Evolutionary conservation across 1,140 invertebrate species (phyloP).

Genomic region (Dolichoris vasculosae): DNA sequence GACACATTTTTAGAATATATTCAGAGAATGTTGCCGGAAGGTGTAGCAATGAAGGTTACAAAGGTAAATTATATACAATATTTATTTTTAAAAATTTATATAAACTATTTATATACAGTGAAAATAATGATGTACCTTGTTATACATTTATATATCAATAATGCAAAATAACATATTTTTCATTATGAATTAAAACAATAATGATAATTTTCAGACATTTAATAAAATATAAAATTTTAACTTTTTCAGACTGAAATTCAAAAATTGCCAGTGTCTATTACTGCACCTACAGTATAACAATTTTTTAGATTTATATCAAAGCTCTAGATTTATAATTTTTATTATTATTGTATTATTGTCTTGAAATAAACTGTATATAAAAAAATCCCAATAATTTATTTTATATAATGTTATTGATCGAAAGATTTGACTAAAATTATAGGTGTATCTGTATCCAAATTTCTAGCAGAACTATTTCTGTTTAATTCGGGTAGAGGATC

Average conservation of each 20-base stretch:
- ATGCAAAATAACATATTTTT: constrained; percentile 39
- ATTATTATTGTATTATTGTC: constrained; percentile 28
- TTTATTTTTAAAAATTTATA: constrained; percentile 51
- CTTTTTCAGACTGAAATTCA: constrained; percentile 75
- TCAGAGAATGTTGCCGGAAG: constrained; percentile 97
- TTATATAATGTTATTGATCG: constrained; percentile 50
- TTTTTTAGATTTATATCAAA: neutral
- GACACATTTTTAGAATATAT: constrained; percentile 98
- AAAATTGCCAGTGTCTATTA: constrained; percentile 59
- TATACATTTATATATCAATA: constrained; percentile 24
- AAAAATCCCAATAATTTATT: constrained; percentile 38
- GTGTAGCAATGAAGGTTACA: constrained; percentile 95
- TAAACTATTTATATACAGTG: constrained; percentile 23
- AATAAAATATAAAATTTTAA: constrained; percentile 43
- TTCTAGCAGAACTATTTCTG: constrained; percentile 55
- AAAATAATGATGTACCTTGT: constrained; percentile 15
- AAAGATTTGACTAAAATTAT: constrained; percentile 59
- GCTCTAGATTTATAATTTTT: constrained; percentile 27
- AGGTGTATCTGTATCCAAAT: constrained; percentile 55
- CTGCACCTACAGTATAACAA: constrained; percentile 44
- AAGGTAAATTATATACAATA: constrained; percentile 76
- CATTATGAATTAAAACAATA: constrained; percentile 34
- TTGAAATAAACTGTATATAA: constrained; percentile 55
- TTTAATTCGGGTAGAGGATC: constrained; percentile 63
- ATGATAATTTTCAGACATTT: constrained; percentile 35